phyloP scores from a whole-genome alignment of 2,888 invertebrate species.

The Catonia carolina region DNA sequence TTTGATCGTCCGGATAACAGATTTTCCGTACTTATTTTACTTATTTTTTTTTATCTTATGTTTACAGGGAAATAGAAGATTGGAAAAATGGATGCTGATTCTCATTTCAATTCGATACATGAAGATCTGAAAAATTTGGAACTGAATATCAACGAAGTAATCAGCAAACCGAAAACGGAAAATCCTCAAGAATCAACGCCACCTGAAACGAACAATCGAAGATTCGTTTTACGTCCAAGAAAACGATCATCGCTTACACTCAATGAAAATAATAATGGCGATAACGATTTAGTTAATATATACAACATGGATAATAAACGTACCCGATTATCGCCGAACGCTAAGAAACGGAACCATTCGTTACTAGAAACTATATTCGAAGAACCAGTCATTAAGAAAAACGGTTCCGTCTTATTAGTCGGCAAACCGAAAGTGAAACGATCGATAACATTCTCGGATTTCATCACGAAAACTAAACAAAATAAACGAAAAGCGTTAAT shows the following conservation, averaged over 20 bases:
- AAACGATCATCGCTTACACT: background rate
- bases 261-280: background rate
- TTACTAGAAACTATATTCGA: constrained; percentile 1
- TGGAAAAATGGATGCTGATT: background rate
- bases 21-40: no score
- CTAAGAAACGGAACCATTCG: background rate
- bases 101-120: no score
- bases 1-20: no score
- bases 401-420: background rate
- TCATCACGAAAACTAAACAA: background rate
- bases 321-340: no score
- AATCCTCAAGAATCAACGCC: background rate
- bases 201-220: background rate
- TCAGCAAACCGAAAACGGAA: no score
- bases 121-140: no score
- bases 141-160: no score
- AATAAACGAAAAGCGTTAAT: constrained; percentile 1
- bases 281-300: background rate
- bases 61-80: no score
- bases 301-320: background rate
- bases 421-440: constrained; percentile 6
- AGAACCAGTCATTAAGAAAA: background rate
- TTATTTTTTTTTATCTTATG: no score
- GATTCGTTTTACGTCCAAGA: background rate
- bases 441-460: background rate